A percentile compares a stretch with the other conserved stretches of the same genome.
These are phyloP conservation scores for Sebastes dallii DNA, from an alignment of 2,797 vertebrate genomes.

Conservation along the genomic window DNA sequence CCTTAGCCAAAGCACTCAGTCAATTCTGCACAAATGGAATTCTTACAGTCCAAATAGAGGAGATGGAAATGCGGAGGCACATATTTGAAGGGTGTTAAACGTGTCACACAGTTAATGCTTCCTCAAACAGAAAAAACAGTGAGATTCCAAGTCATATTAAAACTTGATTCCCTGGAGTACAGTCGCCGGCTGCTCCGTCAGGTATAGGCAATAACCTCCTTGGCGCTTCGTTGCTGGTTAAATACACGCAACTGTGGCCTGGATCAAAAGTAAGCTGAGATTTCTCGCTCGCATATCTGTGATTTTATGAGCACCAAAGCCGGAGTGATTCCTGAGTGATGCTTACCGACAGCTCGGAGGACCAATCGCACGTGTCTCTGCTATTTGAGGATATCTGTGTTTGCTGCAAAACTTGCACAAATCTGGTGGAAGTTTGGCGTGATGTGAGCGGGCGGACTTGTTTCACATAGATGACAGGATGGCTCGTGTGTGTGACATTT, in stretches of 20 bases:
- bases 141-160: slow-evolving; percentile 57
- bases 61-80: slow-evolving; percentile 60
- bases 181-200: slow-evolving; percentile 25
- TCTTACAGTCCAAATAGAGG: slow-evolving; percentile 65
- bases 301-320: slow-evolving; percentile 42
- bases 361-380: slow-evolving; percentile 5
- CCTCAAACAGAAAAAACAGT: slow-evolving; percentile 45
- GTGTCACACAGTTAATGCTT: slow-evolving; percentile 59
- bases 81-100: slow-evolving; percentile 64
- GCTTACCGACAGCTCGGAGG: slow-evolving; percentile 12
- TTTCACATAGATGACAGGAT: not conserved
- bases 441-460: slow-evolving; percentile 9
- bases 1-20: slow-evolving; percentile 65
- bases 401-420: slow-evolving; percentile 7
- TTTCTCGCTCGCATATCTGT: not conserved
- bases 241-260: slow-evolving; percentile 46
- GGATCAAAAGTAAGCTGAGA: slow-evolving; percentile 34
- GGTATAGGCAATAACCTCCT: slow-evolving; percentile 24
- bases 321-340: slow-evolving; percentile 15
- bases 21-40: slow-evolving; percentile 72
- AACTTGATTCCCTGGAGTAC: slow-evolving; percentile 41
- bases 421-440: slow-evolving; percentile 10
- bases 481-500: slow-evolving; percentile 43
- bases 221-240: slow-evolving; percentile 36
- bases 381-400: slow-evolving; percentile 7